Conservation (phyloP, 2,797 vertebrate species). For the Microctenopoma steveboyesi region DNA sequence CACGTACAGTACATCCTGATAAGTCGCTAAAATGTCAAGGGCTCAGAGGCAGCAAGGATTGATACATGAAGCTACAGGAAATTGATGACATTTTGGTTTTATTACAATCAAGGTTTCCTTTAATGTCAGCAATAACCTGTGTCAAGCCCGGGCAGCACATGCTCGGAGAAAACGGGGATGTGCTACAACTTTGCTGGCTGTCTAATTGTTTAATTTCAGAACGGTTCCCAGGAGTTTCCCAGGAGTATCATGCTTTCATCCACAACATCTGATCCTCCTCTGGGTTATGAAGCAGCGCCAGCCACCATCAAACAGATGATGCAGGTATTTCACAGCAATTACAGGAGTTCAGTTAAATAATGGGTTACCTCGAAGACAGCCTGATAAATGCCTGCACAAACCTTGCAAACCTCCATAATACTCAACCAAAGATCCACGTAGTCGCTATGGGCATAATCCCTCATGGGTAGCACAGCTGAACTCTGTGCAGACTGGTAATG, state of each 20-base stretch:
- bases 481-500: slow-evolving; percentile 1
- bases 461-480: slow-evolving; percentile 26
- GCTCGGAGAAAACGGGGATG: slow-evolving; percentile 39
- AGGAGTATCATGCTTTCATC: slow-evolving; percentile 63
- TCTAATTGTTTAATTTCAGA: slow-evolving; percentile 58
- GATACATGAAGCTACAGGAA: slow-evolving; percentile 40
- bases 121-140: slow-evolving; percentile 57
- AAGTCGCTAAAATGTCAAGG: slow-evolving; percentile 36
- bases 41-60: slow-evolving; percentile 24
- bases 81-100: slow-evolving; percentile 57
- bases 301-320: slow-evolving; percentile 55
- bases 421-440: slow-evolving; percentile 17
- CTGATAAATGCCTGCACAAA: slow-evolving; percentile 45
- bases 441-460: slow-evolving; percentile 15
- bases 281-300: slow-evolving; percentile 54
- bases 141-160: slow-evolving; percentile 58
- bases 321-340: slow-evolving; percentile 64
- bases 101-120: slow-evolving; percentile 48
- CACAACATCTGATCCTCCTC: slow-evolving; percentile 43
- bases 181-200: slow-evolving; percentile 42
- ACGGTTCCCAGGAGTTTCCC: slow-evolving; percentile 61
- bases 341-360: slow-evolving; percentile 57
- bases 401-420: slow-evolving; percentile 3
- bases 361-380: slow-evolving; percentile 47
- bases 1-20: slow-evolving; percentile 21